Evolutionary conservation across 2,113 vertebrate species (phyloP), one percentile per base, ranked within the genome.

Genomic region (Solea senegalensis): DNA sequence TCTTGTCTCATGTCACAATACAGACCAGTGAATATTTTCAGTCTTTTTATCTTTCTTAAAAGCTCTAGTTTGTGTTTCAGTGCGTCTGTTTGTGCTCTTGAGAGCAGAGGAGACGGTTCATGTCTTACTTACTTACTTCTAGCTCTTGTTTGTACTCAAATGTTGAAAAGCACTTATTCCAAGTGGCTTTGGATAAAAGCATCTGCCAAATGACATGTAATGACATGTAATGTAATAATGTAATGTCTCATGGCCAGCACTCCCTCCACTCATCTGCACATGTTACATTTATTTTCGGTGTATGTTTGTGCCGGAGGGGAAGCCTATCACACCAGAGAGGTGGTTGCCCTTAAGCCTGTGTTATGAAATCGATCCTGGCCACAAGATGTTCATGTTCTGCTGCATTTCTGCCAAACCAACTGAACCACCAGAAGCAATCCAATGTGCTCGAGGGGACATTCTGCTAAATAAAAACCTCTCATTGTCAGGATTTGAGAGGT

Each of bases 341-440:
- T n/a, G 46, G n/a, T 40, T 78, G 51, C 81, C 83, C 67, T 70
- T 0, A 52, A 79, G 74, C 73, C 16, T 21, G 39, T 68, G 67
- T 81, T 74, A 51, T 53, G 65, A 83, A 83, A 86, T 76, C 11
- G 9, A 61, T 53, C 26, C 46, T 34, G 16, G 77, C 76, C 79
- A 68, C 69, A 78, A 77, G 57, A 82, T 75, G 56, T 46, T 82
- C 52, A 74, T 45, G 39, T 70, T n/a, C 26, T 10, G 48, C 49
- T 54, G 12, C 0, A 1, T 63, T 66, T 69, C 61, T 57, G 26
- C 52, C 52, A 50, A 72, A 50, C 27, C 51, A 54, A 12, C 64
- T 66, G 66, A 72, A 8, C 21, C 50, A n/a, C 46, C 10, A 13
- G 6, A 58, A 68, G 14, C 48, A 50, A 69, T 45, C 69, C 27